Evolutionary conservation across 1,140 invertebrate species (phyloP), one percentile per base, ranked within the genome.

Genomic region (Pseudomyrmex dendroicus): DNA sequence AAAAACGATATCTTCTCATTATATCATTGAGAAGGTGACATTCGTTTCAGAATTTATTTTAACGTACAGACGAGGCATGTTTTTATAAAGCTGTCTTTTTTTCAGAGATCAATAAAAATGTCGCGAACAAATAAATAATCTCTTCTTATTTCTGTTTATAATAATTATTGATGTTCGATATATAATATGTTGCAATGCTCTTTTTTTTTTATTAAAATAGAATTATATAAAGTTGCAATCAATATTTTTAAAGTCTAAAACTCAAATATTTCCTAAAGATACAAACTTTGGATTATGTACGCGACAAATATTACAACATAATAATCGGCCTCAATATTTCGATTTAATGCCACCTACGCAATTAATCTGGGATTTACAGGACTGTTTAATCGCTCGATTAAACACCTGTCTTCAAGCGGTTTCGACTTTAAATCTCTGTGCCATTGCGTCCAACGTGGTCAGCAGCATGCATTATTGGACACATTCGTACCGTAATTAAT

Each of bases 321-420:
- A 70, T 80, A 80, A 80, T 70, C 10, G 17, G 54, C 7, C 8
- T 20, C 22, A 54, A 25, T 80, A 80, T 80, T 80, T 50, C 66
- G 76, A 48, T 72, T 15, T 44, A 59, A 70, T 80, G 66, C 64
- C 61, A 64, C 48, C 66, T 80, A 35, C 8, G 22, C 76, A 80
- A 72, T 80, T 80, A 80, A 22, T 64, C 20, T 59, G 76, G 76
- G 52, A 80, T 80, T 72, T 80, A 56, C 56, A 22, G 52, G 54
- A 54, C 35, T 70, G 12, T 72, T 72, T 80, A 80, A 80, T 80
- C 66, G 76, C 12, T 35, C 66, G 76, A 80, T 80, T 78, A 78
- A 78, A 78, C 76, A 78, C 54, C 76, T 80, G 76, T 80, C 76
- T 80, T 80, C 59, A 80, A 80, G 76, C 76, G 66, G 66, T 80